These are phyloP conservation scores for Poecilia latipinna DNA, from an alignment of 2,113 vertebrate species.

Conservation along the genomic window DNA sequence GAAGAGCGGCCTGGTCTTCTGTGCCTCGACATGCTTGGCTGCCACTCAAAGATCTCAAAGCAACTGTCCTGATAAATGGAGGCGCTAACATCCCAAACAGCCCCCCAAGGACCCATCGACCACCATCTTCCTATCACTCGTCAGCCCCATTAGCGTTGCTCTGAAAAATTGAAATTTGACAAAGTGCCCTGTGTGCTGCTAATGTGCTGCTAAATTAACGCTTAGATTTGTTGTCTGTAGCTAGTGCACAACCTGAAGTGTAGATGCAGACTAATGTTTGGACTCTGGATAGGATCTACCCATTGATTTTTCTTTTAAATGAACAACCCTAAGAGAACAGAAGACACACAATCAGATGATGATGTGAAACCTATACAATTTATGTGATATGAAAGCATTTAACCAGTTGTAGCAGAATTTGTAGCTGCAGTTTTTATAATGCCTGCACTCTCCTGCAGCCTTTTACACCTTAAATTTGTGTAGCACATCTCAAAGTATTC, in stretches of 20 bases:
- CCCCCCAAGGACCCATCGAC: constrained; percentile 4
- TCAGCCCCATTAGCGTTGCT: not conserved
- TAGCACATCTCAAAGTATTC: no score
- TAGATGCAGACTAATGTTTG: not conserved
- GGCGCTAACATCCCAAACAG: constrained; percentile 6
- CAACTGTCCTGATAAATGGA: constrained; percentile 46
- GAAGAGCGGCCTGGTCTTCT: constrained; percentile 28
- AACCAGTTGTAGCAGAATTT: no score
- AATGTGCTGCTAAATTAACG: constrained; percentile 1
- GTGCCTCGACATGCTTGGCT: constrained; percentile 40
- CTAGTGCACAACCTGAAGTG: not conserved
- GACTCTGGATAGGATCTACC: not conserved
- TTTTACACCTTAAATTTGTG: no score
- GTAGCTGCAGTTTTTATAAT: no score
- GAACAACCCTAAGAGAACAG: not conserved
- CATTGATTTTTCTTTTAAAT: not conserved
- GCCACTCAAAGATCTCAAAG: constrained; percentile 43
- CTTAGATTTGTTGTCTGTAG: not conserved
- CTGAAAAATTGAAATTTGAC: not conserved
- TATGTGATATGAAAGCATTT: not conserved
- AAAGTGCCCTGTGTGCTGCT: not conserved
- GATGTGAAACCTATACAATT: not conserved
- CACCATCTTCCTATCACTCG: not conserved
- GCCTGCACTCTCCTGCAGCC: no score
- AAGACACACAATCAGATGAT: not conserved